phyloP scores from a whole-genome alignment of 30 jellyfish, hydroid and myxozoan species.

The Cassiopea xamachana region DNA sequence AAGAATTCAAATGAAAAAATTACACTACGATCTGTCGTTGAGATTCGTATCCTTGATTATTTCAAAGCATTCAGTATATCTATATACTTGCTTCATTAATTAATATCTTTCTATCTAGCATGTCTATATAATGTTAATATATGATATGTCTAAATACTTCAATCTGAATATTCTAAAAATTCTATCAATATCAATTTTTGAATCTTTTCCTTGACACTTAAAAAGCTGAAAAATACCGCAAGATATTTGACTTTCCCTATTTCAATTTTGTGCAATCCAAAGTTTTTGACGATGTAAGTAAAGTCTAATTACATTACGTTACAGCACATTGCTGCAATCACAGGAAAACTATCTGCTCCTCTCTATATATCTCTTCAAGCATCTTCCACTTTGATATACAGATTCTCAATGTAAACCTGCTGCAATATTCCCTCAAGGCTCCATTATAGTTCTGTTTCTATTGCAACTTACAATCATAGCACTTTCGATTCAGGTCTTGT shows the following conservation, averaged over 20 bases:
- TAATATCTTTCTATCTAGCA: too few relatives aligned
- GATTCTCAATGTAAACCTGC: too few relatives aligned
- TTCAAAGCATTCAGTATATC: not conserved
- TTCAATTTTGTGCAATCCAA: slow-evolving; percentile 92
- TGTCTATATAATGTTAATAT: too few relatives aligned
- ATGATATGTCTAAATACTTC: too few relatives aligned
- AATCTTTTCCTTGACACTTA: not conserved
- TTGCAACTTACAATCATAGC: not conserved
- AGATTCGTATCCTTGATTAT: slow-evolving; percentile 76
- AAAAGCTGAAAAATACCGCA: slow-evolving; percentile 84
- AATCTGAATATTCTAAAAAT: too few relatives aligned
- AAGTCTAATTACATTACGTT: not conserved
- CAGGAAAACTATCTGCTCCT: too few relatives aligned
- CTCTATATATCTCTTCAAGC: too few relatives aligned
- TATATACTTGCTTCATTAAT: not conserved
- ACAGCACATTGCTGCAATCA: too few relatives aligned
- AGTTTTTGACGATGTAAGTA: slow-evolving; percentile 89
- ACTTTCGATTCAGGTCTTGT: slow-evolving; percentile 63
- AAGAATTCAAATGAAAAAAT: slow-evolving; percentile 21
- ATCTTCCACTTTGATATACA: too few relatives aligned
- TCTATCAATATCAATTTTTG: too few relatives aligned
- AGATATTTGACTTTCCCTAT: slow-evolving; percentile 79
- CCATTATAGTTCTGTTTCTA: not conserved
- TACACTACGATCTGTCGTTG: slow-evolving; percentile 64
- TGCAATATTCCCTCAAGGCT: not conserved